Percentiles rank a stretch among this genome's conserved stretches.
Conservation (phyloP, 2,797 vertebrate genomes). For the Onychomys arenicola region DNA sequence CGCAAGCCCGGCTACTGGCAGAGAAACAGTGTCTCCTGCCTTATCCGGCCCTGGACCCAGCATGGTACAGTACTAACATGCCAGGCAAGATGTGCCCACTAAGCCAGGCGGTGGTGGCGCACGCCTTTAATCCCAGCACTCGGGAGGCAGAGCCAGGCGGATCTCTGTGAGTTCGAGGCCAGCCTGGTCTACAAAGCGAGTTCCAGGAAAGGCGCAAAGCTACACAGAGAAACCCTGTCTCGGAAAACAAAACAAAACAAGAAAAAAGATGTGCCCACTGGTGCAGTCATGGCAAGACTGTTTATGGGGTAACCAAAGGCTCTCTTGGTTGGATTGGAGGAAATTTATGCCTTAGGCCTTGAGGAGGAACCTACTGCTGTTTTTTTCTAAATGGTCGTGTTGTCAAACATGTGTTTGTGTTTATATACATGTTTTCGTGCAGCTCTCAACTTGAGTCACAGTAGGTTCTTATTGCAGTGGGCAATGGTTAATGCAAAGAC, state of each 20-base stretch:
- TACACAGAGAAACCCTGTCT: too few relatives aligned
- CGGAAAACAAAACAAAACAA: too few relatives aligned
- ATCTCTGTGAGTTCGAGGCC: too few relatives aligned
- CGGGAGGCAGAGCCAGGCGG: too few relatives aligned
- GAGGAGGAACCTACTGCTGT: not conserved
- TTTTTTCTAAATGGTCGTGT: too few relatives aligned
- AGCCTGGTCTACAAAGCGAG: too few relatives aligned
- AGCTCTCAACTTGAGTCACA: not conserved
- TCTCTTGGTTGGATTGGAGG: not conserved
- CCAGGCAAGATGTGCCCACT: not conserved
- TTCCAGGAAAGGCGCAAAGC: too few relatives aligned
- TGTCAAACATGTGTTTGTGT: not conserved
- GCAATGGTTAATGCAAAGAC: not conserved
- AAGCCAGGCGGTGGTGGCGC: too few relatives aligned
- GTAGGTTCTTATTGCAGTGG: not conserved
- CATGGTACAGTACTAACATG: not conserved
- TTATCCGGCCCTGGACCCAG: not conserved
- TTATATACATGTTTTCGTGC: too few relatives aligned
- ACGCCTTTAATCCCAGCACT: too few relatives aligned
- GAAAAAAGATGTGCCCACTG: not conserved
- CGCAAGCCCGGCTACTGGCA: not conserved
- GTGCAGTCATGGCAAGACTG: not conserved
- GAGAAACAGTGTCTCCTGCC: not conserved
- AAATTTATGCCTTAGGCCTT: not conserved
- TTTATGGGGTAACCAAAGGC: not conserved